phyloP scores from a whole-genome alignment of 64 coral and sea anemone species.

The Hydrozoanthus tunicans region DNA sequence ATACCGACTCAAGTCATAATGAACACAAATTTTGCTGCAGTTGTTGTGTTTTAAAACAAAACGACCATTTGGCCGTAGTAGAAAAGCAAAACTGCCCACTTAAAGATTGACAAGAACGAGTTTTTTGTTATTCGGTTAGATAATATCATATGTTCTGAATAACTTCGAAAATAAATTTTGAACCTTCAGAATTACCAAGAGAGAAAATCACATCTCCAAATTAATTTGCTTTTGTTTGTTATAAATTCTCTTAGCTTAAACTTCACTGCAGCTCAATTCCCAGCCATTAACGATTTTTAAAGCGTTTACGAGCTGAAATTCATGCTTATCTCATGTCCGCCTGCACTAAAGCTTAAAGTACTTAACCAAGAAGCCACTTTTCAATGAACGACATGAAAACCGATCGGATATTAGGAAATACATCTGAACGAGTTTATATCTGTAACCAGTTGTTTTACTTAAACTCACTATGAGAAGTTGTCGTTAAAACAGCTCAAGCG shows the following conservation, averaged over 20 bases:
- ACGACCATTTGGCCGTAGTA: slow-evolving; percentile 25
- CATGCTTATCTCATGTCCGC: background rate
- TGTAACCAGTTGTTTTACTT: background rate
- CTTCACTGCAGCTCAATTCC: background rate
- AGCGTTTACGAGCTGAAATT: background rate
- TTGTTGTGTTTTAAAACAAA: slow-evolving; percentile 58
- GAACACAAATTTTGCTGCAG: slow-evolving; percentile 30
- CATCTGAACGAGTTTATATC: slow-evolving; percentile 16
- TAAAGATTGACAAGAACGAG: background rate
- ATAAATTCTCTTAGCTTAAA: slow-evolving; percentile 4
- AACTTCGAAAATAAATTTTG: background rate
- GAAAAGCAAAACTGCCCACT: background rate
- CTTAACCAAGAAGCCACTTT: background rate
- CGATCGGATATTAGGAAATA: background rate
- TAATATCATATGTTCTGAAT: background rate
- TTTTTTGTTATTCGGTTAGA: background rate
- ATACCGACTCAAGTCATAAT: background rate
- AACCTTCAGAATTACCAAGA: background rate
- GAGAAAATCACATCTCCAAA: background rate
- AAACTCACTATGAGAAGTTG: slow-evolving; percentile 23
- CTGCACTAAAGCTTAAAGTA: background rate
- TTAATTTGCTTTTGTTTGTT: slow-evolving; percentile 28
- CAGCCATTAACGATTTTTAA: background rate
- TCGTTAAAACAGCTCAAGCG: slow-evolving; percentile 21
- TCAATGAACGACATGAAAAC: background rate